Base-by-base conservation (phyloP, 1,140 invertebrate species). In the Platyscapa corneri region DNA sequence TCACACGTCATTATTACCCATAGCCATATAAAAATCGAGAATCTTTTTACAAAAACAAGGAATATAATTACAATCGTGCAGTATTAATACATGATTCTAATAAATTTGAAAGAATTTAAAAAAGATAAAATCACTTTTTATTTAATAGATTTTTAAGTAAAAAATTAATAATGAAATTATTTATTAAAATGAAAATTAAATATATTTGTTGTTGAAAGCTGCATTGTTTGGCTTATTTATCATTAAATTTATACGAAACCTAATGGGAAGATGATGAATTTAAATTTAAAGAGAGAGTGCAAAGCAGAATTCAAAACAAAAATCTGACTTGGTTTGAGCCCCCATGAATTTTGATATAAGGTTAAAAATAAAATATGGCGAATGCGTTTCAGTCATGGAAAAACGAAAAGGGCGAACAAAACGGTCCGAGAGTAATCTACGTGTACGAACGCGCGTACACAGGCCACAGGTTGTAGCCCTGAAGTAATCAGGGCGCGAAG, bases 361-460 rank as follows among this genome's bases (percentile, higher is more conserved):
- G 64, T 65, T 84, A 84, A 84, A 84, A 83, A 82, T 83, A 78
- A 67, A 78, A 65, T 67, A 18, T 42, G 23, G 75, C 12, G 39
- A 67, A 49, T 27, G 37, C 7, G 37, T 74, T 42, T 42, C 37
- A 37, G 20, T 42, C 37, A 37, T 39, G 34, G 20, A 34, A 39
- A 27, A 46, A 42, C 32, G 3, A 27, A 53, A 23, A 18, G n/a
- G 70, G 32, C 67, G 0, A 39, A 23, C 0, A 8, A 39, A 70
- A 81, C 8, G 37, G 64, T 23, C 30, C 30, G 64, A 67, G n/a
- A 14, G n/a, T 67, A 7, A 67, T 67, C 56, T 60, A 14, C n/a
- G 30, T 5, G 30, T 67, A 67, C 12, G 64, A 67, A 16, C 0
- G 64, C 64, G 12, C 3, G 12, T 67, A 32, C 30, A 20, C 14